Evolutionary conservation across 2,113 vertebrate species (phyloP).

Genomic region (Callospermophilus lateralis): DNA sequence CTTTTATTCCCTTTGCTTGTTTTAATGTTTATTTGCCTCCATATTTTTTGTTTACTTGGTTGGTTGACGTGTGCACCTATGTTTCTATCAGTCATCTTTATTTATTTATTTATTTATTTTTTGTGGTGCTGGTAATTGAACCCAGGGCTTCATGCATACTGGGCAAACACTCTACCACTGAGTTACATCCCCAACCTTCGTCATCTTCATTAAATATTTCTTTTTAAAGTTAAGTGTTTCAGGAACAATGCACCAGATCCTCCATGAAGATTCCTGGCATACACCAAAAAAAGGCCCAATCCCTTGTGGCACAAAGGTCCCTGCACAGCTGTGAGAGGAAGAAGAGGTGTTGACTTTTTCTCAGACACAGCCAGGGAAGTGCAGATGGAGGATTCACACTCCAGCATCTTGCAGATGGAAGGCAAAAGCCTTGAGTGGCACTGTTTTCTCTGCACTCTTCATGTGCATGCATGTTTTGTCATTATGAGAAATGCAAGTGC

Average conservation of each 20-base stretch:
- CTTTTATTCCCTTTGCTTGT: background rate
- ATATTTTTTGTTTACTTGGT: background rate
- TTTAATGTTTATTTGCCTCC: background rate
- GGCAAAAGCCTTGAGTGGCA: constrained; percentile 41
- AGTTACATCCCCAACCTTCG: no score
- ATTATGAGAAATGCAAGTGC: background rate
- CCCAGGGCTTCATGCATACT: no score
- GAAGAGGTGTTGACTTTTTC: constrained; percentile 31
- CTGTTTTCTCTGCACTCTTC: background rate
- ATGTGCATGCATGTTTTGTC: background rate
- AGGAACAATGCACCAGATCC: background rate
- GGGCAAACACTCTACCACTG: no score
- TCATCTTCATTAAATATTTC: background rate
- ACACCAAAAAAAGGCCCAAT: background rate
- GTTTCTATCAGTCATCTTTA: background rate
- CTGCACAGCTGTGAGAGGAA: background rate
- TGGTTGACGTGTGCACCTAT: background rate
- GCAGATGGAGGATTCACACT: constrained; percentile 55
- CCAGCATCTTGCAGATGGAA: constrained; percentile 66
- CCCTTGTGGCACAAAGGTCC: background rate
- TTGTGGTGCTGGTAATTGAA: background rate
- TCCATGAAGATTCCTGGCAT: constrained; percentile 47
- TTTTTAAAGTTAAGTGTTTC: background rate
- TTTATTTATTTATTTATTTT: background rate
- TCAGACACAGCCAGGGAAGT: background rate